Evolutionary conservation across 2,113 vertebrate genomes (phyloP).

Genomic region (Saguinus imperator): DNA sequence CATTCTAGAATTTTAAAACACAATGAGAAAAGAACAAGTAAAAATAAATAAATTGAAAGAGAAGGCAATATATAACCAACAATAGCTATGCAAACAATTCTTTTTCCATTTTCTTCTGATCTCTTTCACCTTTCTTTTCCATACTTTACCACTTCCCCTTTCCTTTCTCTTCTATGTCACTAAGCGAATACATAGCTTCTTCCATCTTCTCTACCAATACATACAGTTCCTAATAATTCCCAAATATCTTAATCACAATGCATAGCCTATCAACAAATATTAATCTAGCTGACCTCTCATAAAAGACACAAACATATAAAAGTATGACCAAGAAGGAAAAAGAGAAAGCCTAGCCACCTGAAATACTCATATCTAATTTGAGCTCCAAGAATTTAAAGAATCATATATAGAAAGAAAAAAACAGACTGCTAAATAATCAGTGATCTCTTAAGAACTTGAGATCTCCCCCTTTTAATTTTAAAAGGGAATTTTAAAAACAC

Average conservation of each 20-base stretch:
- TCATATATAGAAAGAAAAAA: not conserved
- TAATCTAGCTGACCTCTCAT: not conserved
- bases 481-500: slow-evolving; percentile 2
- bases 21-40: slow-evolving; percentile 42
- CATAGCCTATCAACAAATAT: not conserved
- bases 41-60: slow-evolving; percentile 33
- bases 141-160: not conserved
- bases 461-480: not conserved
- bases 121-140: not conserved
- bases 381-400: not conserved
- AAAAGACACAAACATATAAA: not conserved
- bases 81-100: not conserved
- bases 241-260: not conserved
- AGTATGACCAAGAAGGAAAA: slow-evolving; percentile 23
- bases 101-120: not conserved
- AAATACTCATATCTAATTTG: not conserved
- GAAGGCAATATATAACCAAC: not conserved
- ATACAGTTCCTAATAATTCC: not conserved
- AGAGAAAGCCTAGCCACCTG: not conserved
- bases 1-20: slow-evolving; percentile 54
- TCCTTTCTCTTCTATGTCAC: slow-evolving; percentile 15
- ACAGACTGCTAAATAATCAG: not conserved
- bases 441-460: not conserved
- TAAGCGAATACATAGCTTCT: not conserved
- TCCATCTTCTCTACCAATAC: not conserved